Base-by-base conservation (phyloP, 1,140 invertebrate genomes). In the Achatina immaculata region DNA sequence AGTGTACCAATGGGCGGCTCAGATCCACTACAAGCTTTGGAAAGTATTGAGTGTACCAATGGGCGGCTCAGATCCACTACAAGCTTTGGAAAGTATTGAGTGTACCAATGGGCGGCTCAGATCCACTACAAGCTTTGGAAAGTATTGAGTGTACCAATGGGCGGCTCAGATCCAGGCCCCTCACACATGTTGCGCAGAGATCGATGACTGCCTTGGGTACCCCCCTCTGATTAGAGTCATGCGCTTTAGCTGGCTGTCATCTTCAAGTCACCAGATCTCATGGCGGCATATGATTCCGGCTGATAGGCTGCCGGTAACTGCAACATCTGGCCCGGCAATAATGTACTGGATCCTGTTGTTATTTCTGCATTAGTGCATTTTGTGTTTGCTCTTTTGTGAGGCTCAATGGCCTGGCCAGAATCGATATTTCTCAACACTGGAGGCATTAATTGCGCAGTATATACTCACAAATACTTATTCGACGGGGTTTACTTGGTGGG, bases 261-360 rank as follows among this genome's bases (percentile, higher is more conserved):
- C 58, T 34, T 28, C n/a, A 31, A 62, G 58, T 34, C 21, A 62
- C 58, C 58, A 62, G 58, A 62, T 62, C 58, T 62, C n/a, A 62
- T 62, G n/a, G 31, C 28, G 58, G 58, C 58, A 31, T 62, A 21
- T 62, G 58, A 62, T 62, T 62, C n/a, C n/a, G 58, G 6, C 58
- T 62, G 58, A 62, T 62, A 62, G 19, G n/a, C 58, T 34, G 28
- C 4, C 58, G 58, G n/a, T 62, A 34, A 28, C 4, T 28, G 58
- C 31, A 62, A 62, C 58, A 62, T 62, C 58, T 62, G 58, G 58
- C 31, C 58, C n/a, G 31, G 28, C 58, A 2, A 62, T 62, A 28
- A 62, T 31, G 19, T 62, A 62, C n/a, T 62, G 16, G 58, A 62
- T 62, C 58, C n/a, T 24, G n/a, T 4, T 24, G n/a, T 62, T 62